Percentiles rank a stretch among this genome's conserved stretches.
phyloP scores from a whole-genome alignment of 1,140 invertebrate genomes.

The Nylanderia fulva region DNA sequence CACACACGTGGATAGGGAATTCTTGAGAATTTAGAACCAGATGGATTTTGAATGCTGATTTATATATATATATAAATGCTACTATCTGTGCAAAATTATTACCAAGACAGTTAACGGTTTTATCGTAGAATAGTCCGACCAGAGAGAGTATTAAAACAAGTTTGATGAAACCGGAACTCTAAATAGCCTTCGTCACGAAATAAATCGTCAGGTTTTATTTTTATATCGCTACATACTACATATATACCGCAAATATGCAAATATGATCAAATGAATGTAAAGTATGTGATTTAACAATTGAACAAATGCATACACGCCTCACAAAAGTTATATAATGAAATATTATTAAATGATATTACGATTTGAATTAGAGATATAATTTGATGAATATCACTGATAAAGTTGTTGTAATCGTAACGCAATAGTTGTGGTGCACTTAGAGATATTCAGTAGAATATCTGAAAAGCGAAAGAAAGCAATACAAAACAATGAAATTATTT shows the following conservation, averaged over 20 bases:
- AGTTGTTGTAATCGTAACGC: background rate
- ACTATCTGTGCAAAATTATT: background rate
- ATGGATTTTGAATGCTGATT: background rate
- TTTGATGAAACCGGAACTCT: background rate
- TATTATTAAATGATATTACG: background rate
- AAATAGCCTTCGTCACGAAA: background rate
- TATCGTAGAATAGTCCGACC: background rate
- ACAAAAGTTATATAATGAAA: background rate
- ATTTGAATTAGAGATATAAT: no score
- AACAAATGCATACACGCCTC: background rate
- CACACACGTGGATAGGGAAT: background rate
- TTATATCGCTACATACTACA: background rate
- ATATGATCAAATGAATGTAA: background rate
- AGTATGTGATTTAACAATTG: background rate
- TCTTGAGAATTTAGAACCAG: background rate
- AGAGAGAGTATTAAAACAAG: background rate
- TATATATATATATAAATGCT: background rate
- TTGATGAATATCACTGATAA: background rate
- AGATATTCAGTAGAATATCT: background rate
- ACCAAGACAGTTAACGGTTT: background rate
- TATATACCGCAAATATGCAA: background rate
- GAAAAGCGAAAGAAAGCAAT: background rate
- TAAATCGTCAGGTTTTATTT: background rate
- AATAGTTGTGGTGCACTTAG: background rate
- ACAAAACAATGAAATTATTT: slow-evolving; percentile 7